These are phyloP conservation scores for Gobionotothen gibberifrons DNA, from an alignment of 2,797 vertebrate genomes.

Conservation along the genomic window DNA sequence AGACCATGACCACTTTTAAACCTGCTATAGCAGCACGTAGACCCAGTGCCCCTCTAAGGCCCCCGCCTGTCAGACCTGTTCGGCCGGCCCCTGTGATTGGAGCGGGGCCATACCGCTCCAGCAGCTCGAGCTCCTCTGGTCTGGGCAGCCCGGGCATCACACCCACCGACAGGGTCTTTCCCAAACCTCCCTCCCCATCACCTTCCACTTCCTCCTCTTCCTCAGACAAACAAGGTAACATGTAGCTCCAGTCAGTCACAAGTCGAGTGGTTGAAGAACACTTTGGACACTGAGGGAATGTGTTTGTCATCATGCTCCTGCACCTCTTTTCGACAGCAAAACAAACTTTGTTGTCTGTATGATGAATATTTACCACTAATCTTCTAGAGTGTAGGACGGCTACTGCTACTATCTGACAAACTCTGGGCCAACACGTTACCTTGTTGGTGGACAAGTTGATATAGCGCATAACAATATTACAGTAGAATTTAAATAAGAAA, in stretches of 20 bases:
- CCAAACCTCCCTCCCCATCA: slow-evolving; percentile 84
- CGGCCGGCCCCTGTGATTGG: slow-evolving; percentile 79
- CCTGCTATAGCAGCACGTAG: slow-evolving; percentile 88
- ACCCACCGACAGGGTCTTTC: slow-evolving; percentile 92
- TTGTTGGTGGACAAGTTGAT: slow-evolving; percentile 32
- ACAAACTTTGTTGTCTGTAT: slow-evolving; percentile 42
- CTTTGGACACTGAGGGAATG: slow-evolving; percentile 37
- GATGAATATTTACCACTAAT: slow-evolving; percentile 59
- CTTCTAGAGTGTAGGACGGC: slow-evolving; percentile 35
- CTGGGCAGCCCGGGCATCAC: slow-evolving; percentile 92
- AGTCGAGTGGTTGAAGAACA: slow-evolving; percentile 29
- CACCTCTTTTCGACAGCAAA: slow-evolving; percentile 17
- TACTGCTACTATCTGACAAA: slow-evolving; percentile 44
- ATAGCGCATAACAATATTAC: slow-evolving; percentile 46
- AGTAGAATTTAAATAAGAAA: slow-evolving; percentile 45
- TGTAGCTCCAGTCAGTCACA: slow-evolving; percentile 62
- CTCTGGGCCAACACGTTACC: slow-evolving; percentile 16
- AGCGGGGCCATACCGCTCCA: slow-evolving; percentile 88
- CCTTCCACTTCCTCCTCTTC: slow-evolving; percentile 80
- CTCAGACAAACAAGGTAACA: slow-evolving; percentile 82
- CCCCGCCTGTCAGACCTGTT: slow-evolving; percentile 88
- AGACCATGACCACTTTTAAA: slow-evolving; percentile 97
- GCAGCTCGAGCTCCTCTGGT: slow-evolving; percentile 93
- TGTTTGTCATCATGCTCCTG: slow-evolving; percentile 23
- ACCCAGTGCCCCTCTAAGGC: slow-evolving; percentile 89